Conservation (phyloP, 2,797 vertebrate genomes). For the Sebastes goodei region DNA sequence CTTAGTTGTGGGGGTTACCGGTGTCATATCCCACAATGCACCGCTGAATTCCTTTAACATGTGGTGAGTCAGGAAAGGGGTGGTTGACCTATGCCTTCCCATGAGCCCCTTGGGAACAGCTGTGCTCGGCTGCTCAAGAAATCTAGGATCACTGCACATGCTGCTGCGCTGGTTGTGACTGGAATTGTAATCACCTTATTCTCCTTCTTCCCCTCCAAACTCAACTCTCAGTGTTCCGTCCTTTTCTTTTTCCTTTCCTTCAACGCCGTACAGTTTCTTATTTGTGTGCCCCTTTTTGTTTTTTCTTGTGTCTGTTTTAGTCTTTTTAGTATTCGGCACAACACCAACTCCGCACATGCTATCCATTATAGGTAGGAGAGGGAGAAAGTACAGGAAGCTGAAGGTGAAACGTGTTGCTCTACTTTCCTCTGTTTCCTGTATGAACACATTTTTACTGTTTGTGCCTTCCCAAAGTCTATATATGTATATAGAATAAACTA, state of each 20-base stretch:
- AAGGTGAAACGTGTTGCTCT: conserved; percentile 70
- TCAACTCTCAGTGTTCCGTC: conserved; percentile 14
- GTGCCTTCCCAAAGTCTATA: neutral
- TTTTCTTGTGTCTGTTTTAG: conserved; percentile 54
- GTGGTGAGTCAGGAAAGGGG: conserved; percentile 88
- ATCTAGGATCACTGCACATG: conserved; percentile 79
- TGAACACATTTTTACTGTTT: conserved; percentile 38
- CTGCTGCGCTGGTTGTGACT: conserved; percentile 78
- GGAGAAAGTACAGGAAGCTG: conserved; percentile 78
- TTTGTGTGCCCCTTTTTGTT: conserved; percentile 36
- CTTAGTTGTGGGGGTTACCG: conserved; percentile 77
- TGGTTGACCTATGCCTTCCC: conserved; percentile 86
- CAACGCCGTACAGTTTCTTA: conserved; percentile 2
- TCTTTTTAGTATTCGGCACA: conserved; percentile 36
- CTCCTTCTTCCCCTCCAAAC: conserved; percentile 49
- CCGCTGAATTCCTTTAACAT: conserved; percentile 87
- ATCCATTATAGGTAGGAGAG: conserved; percentile 78
- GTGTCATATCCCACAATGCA: conserved; percentile 86
- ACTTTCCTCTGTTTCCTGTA: conserved; percentile 72
- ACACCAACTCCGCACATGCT: conserved; percentile 76
- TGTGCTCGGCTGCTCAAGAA: conserved; percentile 76
- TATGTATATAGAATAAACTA: neutral
- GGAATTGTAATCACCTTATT: conserved; percentile 84
- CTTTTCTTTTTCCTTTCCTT: conserved; percentile 14
- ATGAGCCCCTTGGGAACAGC: conserved; percentile 82